Percentiles rank a stretch among this genome's conserved stretches.
Evolutionary conservation across 2,113 vertebrate species (phyloP).

Genomic region (Gambusia affinis): DNA sequence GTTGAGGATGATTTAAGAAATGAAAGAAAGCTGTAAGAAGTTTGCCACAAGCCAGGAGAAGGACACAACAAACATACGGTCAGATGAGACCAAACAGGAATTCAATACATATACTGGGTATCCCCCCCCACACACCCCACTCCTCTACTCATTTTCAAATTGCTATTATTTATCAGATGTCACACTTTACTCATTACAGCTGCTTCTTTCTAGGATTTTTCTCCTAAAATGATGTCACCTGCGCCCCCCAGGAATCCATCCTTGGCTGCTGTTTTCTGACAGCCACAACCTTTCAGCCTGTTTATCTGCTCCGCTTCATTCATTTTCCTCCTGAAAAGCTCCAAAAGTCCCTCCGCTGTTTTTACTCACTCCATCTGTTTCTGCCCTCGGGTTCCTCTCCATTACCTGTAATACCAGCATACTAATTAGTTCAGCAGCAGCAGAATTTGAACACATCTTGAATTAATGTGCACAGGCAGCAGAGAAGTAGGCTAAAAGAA

Average conservation of each 20-base stretch:
- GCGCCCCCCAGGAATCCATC: not conserved
- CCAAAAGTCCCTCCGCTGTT: not conserved
- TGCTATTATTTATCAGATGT: not conserved
- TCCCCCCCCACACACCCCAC: no score
- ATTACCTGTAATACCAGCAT: not conserved
- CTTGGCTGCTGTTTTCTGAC: not conserved
- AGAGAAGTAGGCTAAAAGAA: not conserved
- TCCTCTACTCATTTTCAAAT: not conserved
- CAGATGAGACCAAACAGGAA: no score
- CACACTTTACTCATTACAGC: not conserved
- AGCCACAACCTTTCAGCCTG: not conserved
- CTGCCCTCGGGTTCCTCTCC: not conserved
- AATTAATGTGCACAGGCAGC: not conserved
- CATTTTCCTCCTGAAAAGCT: not conserved
- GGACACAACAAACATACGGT: no score
- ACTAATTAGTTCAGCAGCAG: not conserved
- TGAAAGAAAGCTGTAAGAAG: no score
- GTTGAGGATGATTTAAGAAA: no score
- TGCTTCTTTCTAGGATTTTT: not conserved
- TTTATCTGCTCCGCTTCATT: not conserved
- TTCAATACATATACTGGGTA: no score
- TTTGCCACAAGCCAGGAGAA: no score
- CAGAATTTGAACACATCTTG: not conserved
- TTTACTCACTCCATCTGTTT: conserved; percentile 1
- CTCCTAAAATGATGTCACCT: not conserved